Percentiles rank a stretch among this genome's conserved stretches.
Evolutionary conservation across 2,797 vertebrate genomes (phyloP).

Genomic region (Chloroceryle inda): DNA sequence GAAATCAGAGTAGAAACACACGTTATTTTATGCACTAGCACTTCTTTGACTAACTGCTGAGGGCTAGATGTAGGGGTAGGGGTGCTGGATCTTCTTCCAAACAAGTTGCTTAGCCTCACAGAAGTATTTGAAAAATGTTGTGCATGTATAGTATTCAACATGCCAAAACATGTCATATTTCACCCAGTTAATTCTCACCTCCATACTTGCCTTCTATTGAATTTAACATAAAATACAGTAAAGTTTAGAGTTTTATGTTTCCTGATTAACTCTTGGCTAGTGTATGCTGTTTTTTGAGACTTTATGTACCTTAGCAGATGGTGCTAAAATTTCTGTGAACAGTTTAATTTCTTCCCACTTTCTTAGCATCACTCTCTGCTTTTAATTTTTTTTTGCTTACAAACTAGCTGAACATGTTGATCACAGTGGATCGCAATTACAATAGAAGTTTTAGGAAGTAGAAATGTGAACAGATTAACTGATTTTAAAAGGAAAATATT

Average conservation of each 20-base stretch:
- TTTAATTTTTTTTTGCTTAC: constrained; percentile 44
- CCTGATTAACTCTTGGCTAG: constrained; percentile 24
- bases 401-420: background rate
- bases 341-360: constrained; percentile 46
- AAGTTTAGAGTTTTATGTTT: background rate
- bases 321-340: constrained; percentile 28
- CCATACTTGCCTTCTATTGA: background rate
- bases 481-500: background rate
- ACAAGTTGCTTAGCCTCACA: background rate
- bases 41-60: background rate
- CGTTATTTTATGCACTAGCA: background rate
- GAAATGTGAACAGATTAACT: background rate
- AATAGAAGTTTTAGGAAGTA: background rate
- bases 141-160: background rate
- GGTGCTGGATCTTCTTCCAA: background rate
- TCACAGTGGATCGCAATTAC: background rate
- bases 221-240: background rate
- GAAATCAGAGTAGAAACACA: background rate
- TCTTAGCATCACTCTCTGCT: constrained; percentile 15
- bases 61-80: background rate
- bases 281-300: background rate
- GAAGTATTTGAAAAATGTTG: background rate
- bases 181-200: background rate
- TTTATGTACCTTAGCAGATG: constrained; percentile 13
- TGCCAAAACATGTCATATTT: background rate